Percentiles rank a stretch among this genome's conserved stretches.
These are phyloP conservation scores for Acleris sparsana DNA, from an alignment of 2,888 invertebrate species.

Conservation along the genomic window DNA sequence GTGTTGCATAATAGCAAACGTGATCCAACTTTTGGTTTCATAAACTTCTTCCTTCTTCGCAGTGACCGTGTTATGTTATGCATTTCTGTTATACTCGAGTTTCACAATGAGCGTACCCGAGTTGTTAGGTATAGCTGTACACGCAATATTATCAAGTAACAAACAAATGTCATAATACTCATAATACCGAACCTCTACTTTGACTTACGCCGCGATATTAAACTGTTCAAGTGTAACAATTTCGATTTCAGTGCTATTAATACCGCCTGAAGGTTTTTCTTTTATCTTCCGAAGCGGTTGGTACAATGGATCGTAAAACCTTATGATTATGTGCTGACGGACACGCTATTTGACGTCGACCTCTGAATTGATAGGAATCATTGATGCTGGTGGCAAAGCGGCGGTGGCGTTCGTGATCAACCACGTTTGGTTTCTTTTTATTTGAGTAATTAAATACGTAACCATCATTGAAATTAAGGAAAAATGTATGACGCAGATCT, in stretches of 20 bases:
- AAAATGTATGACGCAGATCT: too few species aligned
- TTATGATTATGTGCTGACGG: constrained; percentile 33
- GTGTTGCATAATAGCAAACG: constrained; percentile 18
- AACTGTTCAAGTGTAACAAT: constrained; percentile 22
- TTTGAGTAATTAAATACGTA: not conserved
- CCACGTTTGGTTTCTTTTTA: too few species aligned
- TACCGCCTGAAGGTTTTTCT: constrained; percentile 16
- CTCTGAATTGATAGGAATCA: constrained; percentile 35
- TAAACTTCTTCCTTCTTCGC: constrained; percentile 48
- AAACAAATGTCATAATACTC: constrained; percentile 29
- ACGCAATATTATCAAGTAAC: constrained; percentile 25
- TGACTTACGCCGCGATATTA: constrained; percentile 6
- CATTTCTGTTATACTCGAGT: constrained; percentile 55
- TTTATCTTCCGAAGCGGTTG: constrained; percentile 10
- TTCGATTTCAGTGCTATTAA: constrained; percentile 23
- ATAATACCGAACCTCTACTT: constrained; percentile 20
- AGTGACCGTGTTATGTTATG: constrained; percentile 62
- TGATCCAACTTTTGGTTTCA: constrained; percentile 42
- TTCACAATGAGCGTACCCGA: constrained; percentile 52
- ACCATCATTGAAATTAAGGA: constrained; percentile 1
- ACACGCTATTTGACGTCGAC: constrained; percentile 38
- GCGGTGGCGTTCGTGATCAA: not conserved
- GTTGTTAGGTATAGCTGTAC: constrained; percentile 33
- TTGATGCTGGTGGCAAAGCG: constrained; percentile 3
- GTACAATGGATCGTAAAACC: constrained; percentile 53